Base-by-base conservation (phyloP, 1,140 invertebrate species). In the Physella acuta region DNA sequence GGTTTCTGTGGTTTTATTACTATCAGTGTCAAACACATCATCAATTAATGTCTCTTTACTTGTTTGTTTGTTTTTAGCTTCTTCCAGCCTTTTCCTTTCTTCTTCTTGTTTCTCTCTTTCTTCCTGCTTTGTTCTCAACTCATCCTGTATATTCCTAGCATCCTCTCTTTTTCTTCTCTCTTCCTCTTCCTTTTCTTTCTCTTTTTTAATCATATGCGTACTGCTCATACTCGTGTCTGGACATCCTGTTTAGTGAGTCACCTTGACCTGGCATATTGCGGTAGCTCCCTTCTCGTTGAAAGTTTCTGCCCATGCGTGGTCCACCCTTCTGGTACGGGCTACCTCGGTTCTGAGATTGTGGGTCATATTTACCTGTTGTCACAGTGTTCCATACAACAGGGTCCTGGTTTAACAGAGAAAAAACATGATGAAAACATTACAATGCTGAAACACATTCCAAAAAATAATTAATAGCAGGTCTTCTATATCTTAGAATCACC, bases 1-100 rank as follows among this genome's bases (percentile, higher is more conserved):
- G 55, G 26, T 20, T 34, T 14, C 39, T 11, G 30, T n/a, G 31
- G 26, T 55, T 20, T 24, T 37, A 28, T 33, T 49, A 67, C 55
- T 60, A 33, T 69, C 66, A 3, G 59, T 34, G 16, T 72, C 67
- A 49, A 59, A 68, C 20, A 60, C 52, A 53, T 72, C 66, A 56
- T 72, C 66, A 30, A 64, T 64, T 5, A 58, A 26, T 51, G 71
- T 69, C 33, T 69, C 71, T 65, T 69, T 69, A 3, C 61, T 26
- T 16, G 51, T 3, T 30, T 44, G 31, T 49, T 28, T 59, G 20
- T 26, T 51, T 26, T 33, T 28, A 26, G 51, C 53, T 55, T 55
- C 51, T n/a, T n/a, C n/a, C n/a, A n/a, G n/a, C n/a, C n/a, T n/a
- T n/a, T n/a, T n/a, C n/a, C n/a, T n/a, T n/a, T n/a, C n/a, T 26